Conservation (phyloP, 1,140 invertebrate species). For the Meloidogyne chitwoodi region DNA sequence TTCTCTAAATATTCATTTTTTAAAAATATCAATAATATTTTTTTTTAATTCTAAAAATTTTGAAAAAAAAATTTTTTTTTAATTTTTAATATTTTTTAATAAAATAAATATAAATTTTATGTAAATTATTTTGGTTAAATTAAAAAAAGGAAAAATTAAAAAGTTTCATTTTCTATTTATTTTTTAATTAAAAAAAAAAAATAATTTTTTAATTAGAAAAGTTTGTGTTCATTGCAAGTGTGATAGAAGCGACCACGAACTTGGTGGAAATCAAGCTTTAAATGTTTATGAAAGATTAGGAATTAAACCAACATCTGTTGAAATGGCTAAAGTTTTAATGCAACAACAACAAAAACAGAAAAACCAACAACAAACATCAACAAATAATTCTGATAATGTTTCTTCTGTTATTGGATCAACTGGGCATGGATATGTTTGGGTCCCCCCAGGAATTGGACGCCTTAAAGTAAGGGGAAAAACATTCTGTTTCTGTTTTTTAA, state of each 20-base stretch:
- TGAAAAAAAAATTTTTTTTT: no score
- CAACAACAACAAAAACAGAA: conserved; percentile 12
- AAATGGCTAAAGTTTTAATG: conserved; percentile 32
- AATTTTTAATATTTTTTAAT: no score
- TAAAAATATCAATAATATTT: no score
- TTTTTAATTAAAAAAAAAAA: not conserved
- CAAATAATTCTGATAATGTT: conserved; percentile 10
- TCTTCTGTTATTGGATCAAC: conserved; percentile 49
- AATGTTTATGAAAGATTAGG: conserved; percentile 59
- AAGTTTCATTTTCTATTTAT: no score
- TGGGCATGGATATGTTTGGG: conserved; percentile 57
- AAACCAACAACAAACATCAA: not conserved
- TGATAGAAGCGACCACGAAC: conserved; percentile 55
- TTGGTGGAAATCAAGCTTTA: conserved; percentile 49
- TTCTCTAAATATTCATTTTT: no score
- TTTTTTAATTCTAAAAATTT: no score
- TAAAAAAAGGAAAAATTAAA: no score
- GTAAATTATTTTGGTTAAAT: no score
- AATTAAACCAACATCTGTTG: conserved; percentile 49
- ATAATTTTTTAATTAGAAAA: conserved; percentile 43
- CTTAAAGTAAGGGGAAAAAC: conserved; percentile 41
- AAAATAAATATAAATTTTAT: no score
- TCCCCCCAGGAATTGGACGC: conserved; percentile 53
- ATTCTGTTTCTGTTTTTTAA: no score
- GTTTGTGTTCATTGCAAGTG: conserved; percentile 60